Evolutionary conservation across 2,888 invertebrate genomes (phyloP).

Genomic region (Alcis repandata): DNA sequence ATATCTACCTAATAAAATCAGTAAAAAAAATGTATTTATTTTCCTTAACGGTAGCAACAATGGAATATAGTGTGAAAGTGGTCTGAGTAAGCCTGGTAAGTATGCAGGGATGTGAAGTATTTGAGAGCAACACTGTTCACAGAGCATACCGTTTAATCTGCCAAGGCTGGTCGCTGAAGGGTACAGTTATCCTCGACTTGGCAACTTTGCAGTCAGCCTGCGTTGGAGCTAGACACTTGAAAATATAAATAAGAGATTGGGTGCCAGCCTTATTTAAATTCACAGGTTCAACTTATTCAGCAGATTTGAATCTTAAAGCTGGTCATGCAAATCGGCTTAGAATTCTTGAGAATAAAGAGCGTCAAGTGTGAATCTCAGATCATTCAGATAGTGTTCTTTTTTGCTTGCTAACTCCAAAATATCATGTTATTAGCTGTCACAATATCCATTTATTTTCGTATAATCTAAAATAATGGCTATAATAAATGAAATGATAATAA

Average conservation of each 20-base stretch:
- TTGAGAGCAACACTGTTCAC: slow-evolving; percentile 52
- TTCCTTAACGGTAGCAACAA: background rate
- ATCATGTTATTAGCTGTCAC: background rate
- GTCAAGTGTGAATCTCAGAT: slow-evolving; percentile 53
- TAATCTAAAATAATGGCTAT: background rate
- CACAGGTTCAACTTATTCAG: slow-evolving; percentile 68
- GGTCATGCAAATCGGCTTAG: slow-evolving; percentile 65
- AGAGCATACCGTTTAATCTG: slow-evolving; percentile 61
- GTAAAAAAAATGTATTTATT: background rate
- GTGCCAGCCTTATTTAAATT: slow-evolving; percentile 68
- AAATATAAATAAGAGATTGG: slow-evolving; percentile 58
- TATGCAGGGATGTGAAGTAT: slow-evolving; percentile 50
- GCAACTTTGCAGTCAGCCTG: slow-evolving; percentile 62
- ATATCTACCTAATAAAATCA: background rate
- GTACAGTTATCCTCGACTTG: slow-evolving; percentile 59
- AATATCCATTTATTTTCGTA: background rate
- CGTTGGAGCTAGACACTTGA: slow-evolving; percentile 63
- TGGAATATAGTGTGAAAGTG: slow-evolving; percentile 30
- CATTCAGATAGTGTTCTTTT: slow-evolving; percentile 37
- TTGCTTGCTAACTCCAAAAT: slow-evolving; percentile 29
- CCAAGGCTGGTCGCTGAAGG: slow-evolving; percentile 53
- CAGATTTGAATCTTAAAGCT: slow-evolving; percentile 69
- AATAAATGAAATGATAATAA: no score
- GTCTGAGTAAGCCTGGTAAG: slow-evolving; percentile 32
- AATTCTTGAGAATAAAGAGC: slow-evolving; percentile 61